Conservation (phyloP, 2,888 invertebrate genomes). For the Pachliopta kotzebuea region DNA sequence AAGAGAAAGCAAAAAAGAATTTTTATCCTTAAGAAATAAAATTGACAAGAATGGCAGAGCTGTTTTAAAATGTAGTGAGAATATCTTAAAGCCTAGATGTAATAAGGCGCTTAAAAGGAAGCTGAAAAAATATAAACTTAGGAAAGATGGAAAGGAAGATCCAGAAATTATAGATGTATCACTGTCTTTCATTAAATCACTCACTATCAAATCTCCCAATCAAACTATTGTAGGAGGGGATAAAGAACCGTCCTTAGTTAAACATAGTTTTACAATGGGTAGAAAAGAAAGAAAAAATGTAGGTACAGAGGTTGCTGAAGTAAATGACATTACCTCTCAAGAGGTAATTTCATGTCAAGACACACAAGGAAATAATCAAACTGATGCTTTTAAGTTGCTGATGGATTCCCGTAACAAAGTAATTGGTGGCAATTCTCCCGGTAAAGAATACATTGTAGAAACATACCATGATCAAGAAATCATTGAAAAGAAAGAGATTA, state of each 20-base stretch:
- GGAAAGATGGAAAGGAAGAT: constrained; percentile 68
- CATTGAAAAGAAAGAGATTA: constrained; percentile 51
- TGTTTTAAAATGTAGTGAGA: constrained; percentile 51
- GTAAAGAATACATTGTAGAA: constrained; percentile 66
- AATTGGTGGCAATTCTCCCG: constrained; percentile 83
- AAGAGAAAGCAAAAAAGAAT: constrained; percentile 34
- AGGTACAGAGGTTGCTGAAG: constrained; percentile 20
- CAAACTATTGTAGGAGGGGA: constrained; percentile 31
- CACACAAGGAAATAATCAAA: constrained; percentile 52
- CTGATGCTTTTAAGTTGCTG: constrained; percentile 83
- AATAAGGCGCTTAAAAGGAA: constrained; percentile 57
- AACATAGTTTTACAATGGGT: constrained; percentile 66
- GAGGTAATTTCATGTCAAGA: constrained; percentile 34
- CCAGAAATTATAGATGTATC: constrained; percentile 69
- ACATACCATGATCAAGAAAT: constrained; percentile 46
- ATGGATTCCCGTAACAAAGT: constrained; percentile 84
- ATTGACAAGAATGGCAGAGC: constrained; percentile 38
- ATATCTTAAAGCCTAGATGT: constrained; percentile 53
- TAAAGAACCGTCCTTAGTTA: constrained; percentile 44
- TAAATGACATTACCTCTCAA: constrained; percentile 3
- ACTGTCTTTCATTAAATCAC: constrained; percentile 48
- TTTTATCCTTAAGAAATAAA: constrained; percentile 32
- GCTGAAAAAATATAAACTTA: constrained; percentile 65
- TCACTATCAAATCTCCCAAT: constrained; percentile 58
- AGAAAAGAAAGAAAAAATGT: constrained; percentile 44